Base-by-base conservation (phyloP, 1,140 invertebrate species). In the Drosophila nebulosa region DNA sequence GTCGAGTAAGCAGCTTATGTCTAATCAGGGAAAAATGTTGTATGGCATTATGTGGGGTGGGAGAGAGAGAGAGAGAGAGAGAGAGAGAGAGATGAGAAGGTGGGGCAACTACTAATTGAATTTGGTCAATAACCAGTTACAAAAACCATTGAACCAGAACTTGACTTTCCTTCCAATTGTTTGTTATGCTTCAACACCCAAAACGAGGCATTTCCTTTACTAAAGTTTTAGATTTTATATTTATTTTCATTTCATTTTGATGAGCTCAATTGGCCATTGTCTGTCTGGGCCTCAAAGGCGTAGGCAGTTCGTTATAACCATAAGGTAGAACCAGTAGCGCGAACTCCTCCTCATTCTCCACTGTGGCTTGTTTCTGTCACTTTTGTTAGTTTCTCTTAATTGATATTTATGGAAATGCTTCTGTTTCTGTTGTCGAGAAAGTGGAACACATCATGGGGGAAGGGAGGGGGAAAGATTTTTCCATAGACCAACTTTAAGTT, bases 341-440 rank as follows among this genome's bases (percentile, higher is more conserved):
- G n/a, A 78, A 65, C 62, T 74, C 18, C 57, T n/a, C 56, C 16
- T 74, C 18, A 35, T n/a, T 51, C 16, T 42, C 32, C 50, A 57
- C 26, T 57, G 69, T 64, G 61, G 73, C 77, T 64, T 79, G 75
- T 79, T 53, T 59, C 80, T 85, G 80, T 85, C 80, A 85, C 68
- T 81, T 80, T 78, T 85, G 78, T 86, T 85, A 86, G 72, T 78
- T 72, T 39, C 61, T 72, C 58, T 64, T 86, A 86, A 86, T 86
- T 86, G 83, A 86, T 86, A 86, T 86, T 86, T 86, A 86, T 86
- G 81, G 78, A 86, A 81, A 81, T 86, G 81, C 58, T 62, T 62
- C 60, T 71, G 61, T 36, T 62, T 46, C 12, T 36, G n/a, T n/a
- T 64, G 65, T 12, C 36, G 46, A 18, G 81, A 74, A 80, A 78